Conservation (phyloP, 2,888 invertebrate genomes). For the Priocnemis perturbator region DNA sequence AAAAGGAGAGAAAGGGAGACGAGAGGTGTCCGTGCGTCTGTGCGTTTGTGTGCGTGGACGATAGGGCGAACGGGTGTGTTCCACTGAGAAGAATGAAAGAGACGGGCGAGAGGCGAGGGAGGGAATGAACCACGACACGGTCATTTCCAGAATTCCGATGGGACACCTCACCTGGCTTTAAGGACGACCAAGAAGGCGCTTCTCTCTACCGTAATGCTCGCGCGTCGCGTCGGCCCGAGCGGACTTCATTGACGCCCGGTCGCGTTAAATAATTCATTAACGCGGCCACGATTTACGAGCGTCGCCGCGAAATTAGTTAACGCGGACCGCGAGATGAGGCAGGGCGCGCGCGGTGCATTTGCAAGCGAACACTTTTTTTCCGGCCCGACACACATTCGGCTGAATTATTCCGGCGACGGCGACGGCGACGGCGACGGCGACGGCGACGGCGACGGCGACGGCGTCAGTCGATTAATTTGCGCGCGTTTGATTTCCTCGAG, state of each 20-base stretch:
- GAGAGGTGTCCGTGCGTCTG: no score
- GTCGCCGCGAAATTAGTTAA: constrained; percentile 10
- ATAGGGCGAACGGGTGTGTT: no score
- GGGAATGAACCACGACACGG: constrained; percentile 31
- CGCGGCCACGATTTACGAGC: constrained; percentile 24
- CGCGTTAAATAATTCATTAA: constrained; percentile 39
- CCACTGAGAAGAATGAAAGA: constrained; percentile 5
- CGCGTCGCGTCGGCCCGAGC: constrained; percentile 4
- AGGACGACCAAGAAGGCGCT: constrained; percentile 1
- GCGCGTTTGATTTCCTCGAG: no score
- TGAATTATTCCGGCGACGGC: no score
- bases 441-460: no score
- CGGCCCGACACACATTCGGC: no score
- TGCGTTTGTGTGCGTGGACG: neutral
- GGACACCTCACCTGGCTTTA: constrained; percentile 53
- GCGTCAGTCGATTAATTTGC: no score
- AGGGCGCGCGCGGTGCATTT: no score
- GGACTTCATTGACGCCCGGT: constrained; percentile 29
- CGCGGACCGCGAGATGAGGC: neutral
- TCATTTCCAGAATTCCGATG: constrained; percentile 61
- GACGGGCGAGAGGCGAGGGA: constrained; percentile 24
- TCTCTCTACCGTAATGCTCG: neutral
- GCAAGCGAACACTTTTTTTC: no score
- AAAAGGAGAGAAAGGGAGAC: constrained; percentile 15
- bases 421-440: no score